These are phyloP conservation scores for Fistularia tabacaria DNA, from an alignment of 2,797 vertebrate species.

Conservation along the genomic window DNA sequence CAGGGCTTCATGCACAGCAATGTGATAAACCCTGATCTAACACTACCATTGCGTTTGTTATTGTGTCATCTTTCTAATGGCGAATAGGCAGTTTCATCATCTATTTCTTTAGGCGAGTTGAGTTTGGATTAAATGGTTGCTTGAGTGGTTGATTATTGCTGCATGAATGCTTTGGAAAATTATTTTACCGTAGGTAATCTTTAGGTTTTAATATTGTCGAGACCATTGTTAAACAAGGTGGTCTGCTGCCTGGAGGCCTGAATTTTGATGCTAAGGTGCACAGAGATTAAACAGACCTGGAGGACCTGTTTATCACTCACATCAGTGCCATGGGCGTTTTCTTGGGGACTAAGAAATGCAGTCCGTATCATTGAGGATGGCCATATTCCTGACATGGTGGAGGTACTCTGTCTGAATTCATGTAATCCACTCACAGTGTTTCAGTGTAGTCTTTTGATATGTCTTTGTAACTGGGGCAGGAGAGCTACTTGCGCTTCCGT, in stretches of 20 bases:
- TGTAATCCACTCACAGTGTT: too few relatives aligned
- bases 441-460: neutral
- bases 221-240: conserved; percentile 68
- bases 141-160: neutral
- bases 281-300: conserved; percentile 68
- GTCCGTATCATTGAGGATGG: conserved; percentile 62
- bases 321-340: conserved; percentile 71
- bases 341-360: conserved; percentile 67
- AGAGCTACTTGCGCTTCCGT: conserved; percentile 66
- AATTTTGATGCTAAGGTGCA: conserved; percentile 73
- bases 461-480: conserved; percentile 33
- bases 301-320: conserved; percentile 71
- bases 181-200: neutral
- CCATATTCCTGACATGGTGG: conserved; percentile 55
- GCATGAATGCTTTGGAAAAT: neutral
- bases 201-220: conserved; percentile 20
- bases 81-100: too few relatives aligned
- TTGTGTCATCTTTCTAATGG: too few relatives aligned
- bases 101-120: too few relatives aligned
- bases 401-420: conserved; percentile 32
- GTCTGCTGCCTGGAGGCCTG: conserved; percentile 68
- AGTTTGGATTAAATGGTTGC: too few relatives aligned
- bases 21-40: too few relatives aligned
- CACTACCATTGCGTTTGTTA: too few relatives aligned
- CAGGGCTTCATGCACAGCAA: too few relatives aligned